A percentile compares a stretch with the other conserved stretches of the same genome.
phyloP scores from a whole-genome alignment of 2,113 vertebrate genomes.

The Nicator chloris region DNA sequence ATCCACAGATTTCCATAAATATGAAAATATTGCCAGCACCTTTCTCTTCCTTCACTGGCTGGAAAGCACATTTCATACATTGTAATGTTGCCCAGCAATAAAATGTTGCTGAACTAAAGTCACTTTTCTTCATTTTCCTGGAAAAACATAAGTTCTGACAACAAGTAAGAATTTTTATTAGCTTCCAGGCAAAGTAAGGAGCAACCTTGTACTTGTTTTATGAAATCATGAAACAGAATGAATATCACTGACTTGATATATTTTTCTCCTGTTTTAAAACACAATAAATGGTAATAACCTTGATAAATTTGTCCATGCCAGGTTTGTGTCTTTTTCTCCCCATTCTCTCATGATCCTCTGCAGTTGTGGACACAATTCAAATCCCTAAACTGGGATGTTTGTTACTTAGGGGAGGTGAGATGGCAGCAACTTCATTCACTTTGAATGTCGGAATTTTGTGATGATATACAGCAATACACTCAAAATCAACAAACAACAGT shows the following conservation, averaged over 20 bases:
- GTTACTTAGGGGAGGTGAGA: slow-evolving; percentile 65
- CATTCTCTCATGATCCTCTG: background rate
- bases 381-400: slow-evolving; percentile 63
- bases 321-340: slow-evolving; percentile 11
- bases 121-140: slow-evolving; percentile 62
- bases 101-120: slow-evolving; percentile 32
- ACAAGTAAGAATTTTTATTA: slow-evolving; percentile 41
- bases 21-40: background rate
- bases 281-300: slow-evolving; percentile 54
- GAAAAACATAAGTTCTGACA: slow-evolving; percentile 27
- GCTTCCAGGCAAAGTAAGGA: slow-evolving; percentile 25
- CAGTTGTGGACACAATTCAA: slow-evolving; percentile 9
- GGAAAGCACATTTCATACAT: background rate
- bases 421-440: slow-evolving; percentile 63
- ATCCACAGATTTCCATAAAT: background rate
- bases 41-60: background rate
- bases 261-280: slow-evolving; percentile 40
- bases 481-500: slow-evolving; percentile 31
- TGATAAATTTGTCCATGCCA: slow-evolving; percentile 22
- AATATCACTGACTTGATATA: slow-evolving; percentile 37
- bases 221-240: slow-evolving; percentile 60
- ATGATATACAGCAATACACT: background rate
- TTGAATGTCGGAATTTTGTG: slow-evolving; percentile 60
- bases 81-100: slow-evolving; percentile 36
- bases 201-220: slow-evolving; percentile 44